These are phyloP conservation scores for Dioctria rufipes DNA, from an alignment of 2,888 invertebrate species.

Conservation along the genomic window DNA sequence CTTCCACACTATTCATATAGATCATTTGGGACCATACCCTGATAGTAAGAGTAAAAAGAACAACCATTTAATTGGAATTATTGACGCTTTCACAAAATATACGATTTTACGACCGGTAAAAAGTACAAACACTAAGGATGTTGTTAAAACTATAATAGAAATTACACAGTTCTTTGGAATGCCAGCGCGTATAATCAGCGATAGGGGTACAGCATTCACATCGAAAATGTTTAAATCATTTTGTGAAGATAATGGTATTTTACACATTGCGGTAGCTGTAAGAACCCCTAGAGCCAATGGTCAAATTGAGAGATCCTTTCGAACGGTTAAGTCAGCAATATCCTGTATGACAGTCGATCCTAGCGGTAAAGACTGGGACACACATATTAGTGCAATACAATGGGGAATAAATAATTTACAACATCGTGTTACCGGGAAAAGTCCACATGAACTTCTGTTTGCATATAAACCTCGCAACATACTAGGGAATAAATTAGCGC, in stretches of 20 bases:
- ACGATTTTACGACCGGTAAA: neutral
- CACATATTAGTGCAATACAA: neutral
- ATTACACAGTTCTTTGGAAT: slow-evolving; percentile 18
- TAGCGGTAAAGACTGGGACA: neutral
- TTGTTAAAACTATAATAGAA: neutral
- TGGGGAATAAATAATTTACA: too few species aligned
- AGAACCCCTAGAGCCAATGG: slow-evolving; percentile 17
- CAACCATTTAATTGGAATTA: slow-evolving; percentile 3
- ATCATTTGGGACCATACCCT: slow-evolving; percentile 47
- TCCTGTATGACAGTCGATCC: neutral
- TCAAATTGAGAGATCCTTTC: neutral
- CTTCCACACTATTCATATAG: slow-evolving; percentile 18
- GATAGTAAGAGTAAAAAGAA: slow-evolving; percentile 4
- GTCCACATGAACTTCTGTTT: neutral
- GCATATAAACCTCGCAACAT: neutral
- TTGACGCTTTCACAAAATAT: slow-evolving; percentile 42
- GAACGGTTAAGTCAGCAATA: neutral
- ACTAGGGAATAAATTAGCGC: neutral
- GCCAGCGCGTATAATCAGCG: slow-evolving; percentile 15
- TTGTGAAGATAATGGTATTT: slow-evolving; percentile 4
- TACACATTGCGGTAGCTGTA: slow-evolving; percentile 21
- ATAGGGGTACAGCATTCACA: slow-evolving; percentile 40
- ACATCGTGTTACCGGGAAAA: neutral
- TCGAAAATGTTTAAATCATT: slow-evolving; percentile 9
- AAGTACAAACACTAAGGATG: too few species aligned